These are phyloP conservation scores for Psephotus haematonotus DNA, from an alignment of 2,113 vertebrate genomes.

Conservation along the genomic window DNA sequence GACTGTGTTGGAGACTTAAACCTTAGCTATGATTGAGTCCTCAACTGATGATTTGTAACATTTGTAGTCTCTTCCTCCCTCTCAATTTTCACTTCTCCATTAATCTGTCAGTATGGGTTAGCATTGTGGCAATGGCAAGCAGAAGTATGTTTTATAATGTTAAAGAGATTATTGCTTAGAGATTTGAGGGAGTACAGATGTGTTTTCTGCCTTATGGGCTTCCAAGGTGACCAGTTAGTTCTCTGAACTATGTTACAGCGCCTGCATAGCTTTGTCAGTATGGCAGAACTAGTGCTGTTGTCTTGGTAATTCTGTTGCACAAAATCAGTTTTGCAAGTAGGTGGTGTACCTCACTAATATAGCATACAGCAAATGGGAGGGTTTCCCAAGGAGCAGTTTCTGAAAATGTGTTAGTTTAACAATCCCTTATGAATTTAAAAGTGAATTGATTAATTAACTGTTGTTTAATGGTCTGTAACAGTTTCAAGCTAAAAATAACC, in stretches of 20 bases:
- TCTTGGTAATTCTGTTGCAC: background rate
- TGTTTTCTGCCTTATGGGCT: background rate
- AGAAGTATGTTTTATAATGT: slow-evolving; percentile 8
- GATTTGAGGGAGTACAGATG: background rate
- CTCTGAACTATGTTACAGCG: background rate
- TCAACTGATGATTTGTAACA: background rate
- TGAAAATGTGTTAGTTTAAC: background rate
- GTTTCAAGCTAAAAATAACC: background rate
- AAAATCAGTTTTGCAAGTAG: background rate
- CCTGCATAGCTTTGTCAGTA: background rate
- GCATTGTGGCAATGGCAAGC: background rate
- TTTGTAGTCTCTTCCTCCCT: background rate
- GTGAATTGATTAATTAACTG: background rate
- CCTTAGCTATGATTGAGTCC: background rate
- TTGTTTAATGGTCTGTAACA: background rate
- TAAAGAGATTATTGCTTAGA: slow-evolving; percentile 34
- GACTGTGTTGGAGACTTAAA: background rate
- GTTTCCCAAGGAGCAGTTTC: background rate
- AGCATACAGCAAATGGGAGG: background rate
- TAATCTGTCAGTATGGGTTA: background rate
- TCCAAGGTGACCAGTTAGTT: slow-evolving; percentile 36
- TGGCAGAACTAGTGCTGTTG: background rate
- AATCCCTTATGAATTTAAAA: background rate
- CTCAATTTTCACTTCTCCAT: background rate
- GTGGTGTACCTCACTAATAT: background rate